phyloP scores from a whole-genome alignment of 2,113 vertebrate species.

The Catharus bicknelli region DNA sequence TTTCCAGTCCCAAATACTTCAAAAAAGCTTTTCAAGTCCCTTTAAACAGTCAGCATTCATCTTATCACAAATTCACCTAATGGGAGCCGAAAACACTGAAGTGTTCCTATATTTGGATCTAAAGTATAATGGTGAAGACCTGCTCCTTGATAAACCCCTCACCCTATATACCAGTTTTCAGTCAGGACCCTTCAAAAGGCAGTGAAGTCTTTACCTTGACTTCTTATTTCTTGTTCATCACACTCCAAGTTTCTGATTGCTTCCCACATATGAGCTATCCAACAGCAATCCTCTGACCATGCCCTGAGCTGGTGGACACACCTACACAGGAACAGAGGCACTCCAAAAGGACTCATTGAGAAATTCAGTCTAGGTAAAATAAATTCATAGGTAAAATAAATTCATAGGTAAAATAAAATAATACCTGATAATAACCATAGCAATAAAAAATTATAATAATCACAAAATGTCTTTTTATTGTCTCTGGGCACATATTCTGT shows the following conservation, averaged over 20 bases:
- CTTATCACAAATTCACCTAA: neutral
- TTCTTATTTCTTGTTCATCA: neutral
- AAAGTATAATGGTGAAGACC: neutral
- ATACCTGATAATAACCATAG: neutral
- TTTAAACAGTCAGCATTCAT: neutral
- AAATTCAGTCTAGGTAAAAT: neutral
- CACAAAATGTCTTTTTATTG: neutral
- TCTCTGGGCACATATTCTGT: neutral
- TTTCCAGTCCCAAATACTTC: neutral
- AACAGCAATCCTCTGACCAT: neutral
- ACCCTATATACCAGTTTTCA: neutral
- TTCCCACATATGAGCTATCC: rapidly evolving
- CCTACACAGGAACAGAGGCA: neutral
- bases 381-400: neutral
- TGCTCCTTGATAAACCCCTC: neutral
- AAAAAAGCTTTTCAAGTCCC: neutral
- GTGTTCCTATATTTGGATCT: neutral
- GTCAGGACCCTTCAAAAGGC: neutral
- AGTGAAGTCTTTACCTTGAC: neutral
- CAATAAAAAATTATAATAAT: neutral
- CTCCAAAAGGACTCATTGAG: neutral
- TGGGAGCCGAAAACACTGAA: neutral
- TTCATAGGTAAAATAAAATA: neutral
- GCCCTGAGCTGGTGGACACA: neutral
- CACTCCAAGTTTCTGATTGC: neutral